Percentiles rank a stretch among this genome's conserved stretches.
Conservation (phyloP, 1,140 invertebrate genomes). For the Aphaenogaster floridana region DNA sequence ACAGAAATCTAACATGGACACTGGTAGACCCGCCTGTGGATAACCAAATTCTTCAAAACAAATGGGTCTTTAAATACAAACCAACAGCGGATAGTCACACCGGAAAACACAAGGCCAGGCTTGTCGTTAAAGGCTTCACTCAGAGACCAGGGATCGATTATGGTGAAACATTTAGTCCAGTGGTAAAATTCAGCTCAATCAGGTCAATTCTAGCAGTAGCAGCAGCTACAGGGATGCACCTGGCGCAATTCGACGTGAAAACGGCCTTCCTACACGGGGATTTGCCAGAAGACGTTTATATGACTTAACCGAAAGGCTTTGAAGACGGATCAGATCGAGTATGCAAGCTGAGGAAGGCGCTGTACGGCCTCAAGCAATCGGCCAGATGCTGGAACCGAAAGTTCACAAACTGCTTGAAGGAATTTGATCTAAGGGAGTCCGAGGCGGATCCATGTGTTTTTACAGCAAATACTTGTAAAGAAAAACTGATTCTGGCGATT, state of each 20-base stretch:
- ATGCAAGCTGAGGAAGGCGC: not conserved
- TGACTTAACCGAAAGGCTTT: constrained; percentile 74
- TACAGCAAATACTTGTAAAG: too few relatives aligned
- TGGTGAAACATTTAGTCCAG: constrained; percentile 74
- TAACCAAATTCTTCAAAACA: constrained; percentile 10
- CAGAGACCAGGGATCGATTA: constrained; percentile 73
- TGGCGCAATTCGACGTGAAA: constrained; percentile 72
- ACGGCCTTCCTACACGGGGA: constrained; percentile 72
- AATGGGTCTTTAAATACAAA: constrained; percentile 10
- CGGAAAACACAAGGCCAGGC: constrained; percentile 81
- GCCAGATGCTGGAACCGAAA: not conserved
- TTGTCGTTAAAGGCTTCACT: constrained; percentile 80
- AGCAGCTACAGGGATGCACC: too few relatives aligned
- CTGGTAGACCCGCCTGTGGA: constrained; percentile 8
- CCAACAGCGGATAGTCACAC: too few relatives aligned
- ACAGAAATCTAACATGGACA: constrained; percentile 16
- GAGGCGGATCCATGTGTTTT: too few relatives aligned
- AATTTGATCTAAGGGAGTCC: too few relatives aligned
- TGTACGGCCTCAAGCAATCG: constrained; percentile 21
- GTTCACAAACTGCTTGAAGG: too few relatives aligned
- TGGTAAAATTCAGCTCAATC: constrained; percentile 24
- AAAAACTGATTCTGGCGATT: too few relatives aligned
- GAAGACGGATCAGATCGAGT: not conserved
- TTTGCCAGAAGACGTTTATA: constrained; percentile 71
- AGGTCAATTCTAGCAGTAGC: too few relatives aligned